Base-by-base conservation (phyloP, 2,797 vertebrate genomes). In the Chiloscyllium punctatum region DNA sequence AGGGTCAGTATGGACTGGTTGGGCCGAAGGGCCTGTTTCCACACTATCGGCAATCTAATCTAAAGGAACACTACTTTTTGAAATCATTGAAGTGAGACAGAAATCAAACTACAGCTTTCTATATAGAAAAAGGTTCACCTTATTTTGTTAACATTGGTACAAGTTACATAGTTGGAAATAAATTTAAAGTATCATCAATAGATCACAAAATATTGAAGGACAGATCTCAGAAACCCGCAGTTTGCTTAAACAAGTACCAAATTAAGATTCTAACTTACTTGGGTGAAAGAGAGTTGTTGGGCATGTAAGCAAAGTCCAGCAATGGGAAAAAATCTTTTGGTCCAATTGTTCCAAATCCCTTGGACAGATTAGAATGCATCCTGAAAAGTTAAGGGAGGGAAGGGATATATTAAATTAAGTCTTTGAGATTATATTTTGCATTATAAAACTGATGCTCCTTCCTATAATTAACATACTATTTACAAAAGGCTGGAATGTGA, bases 261-360 rank as follows among this genome's bases (percentile, higher is more conserved):
- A 68, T 53, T 30, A 57, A 33, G 18, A 42, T 95, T 95, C 11
- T 48, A 84, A 86, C 15, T 69, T 97, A 99, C 99, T 98, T 98
- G 96, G 98, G 66, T 0, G 98, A 96, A 74, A 99, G 98, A 0
- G 99, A 98, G 82, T 99, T 99, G 97, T 99, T 99, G 92, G 99
- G 99, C 99, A 99, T 99, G 97, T 98, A 99, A 96, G 99, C 99
- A 3, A 99, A 99, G 97, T 99, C 99, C 96, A 99, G 97, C 4
- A 99, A 97, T 0, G 99, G 99, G 96, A 99, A 99, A 96, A 99
- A 98, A 96, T 99, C 99, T 97, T 99, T 99, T 3, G 99, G 99
- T 37, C 99, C 98, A 79, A 99, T 98, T 97, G 99, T 98, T 5
- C 99, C 99, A 16, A 99, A 99, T 96, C 99, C 99, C 96, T 99